Evolutionary conservation across 92 coral and sea anemone genomes (phyloP), one percentile per base, ranked within the genome.

Genomic region (Meandrina meandrites): DNA sequence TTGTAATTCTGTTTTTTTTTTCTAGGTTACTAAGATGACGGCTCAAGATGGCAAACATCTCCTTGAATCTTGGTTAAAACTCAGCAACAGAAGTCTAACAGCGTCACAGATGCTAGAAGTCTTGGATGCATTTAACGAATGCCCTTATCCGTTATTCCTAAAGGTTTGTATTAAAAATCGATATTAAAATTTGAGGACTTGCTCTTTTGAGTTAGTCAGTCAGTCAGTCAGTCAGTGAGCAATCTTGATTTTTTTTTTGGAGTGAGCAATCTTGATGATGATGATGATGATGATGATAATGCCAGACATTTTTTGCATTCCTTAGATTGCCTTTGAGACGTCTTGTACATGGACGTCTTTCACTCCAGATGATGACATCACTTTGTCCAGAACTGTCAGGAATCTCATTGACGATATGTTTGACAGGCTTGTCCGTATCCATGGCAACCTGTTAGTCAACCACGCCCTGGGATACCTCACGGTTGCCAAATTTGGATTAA

Each of bases 391-490:
- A 69, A 69, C 82, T 50, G 90, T 80, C 8, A 31, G 80, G 54
- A 64, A 54, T 28, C 89, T 66, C 86, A 90, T 78, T 68, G 89
- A 86, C 66, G 76, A 81, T 84, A 86, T 86, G 88, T 82, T 88
- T 68, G 91, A 88, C 75, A 86, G 87, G 71, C 84, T 90, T 71
- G 81, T 81, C 28, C 89, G 85, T 21, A 82, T 86, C 67, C 93
- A 90, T 75, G 93, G 93, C 36, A 86, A 90, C 84, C 14, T 80
- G 15, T 80, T 90, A 32, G 89, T 90, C 36, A 64, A 78, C n/a
- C 89, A 85, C 72, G 86, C 89, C 77, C 80, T 90, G 60, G 90
- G 88, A 47, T 90, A 90, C 81, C 82, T 90, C 24, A 86, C 93
- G 18, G 90, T 82, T 17, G 90, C 93, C 27, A 71, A 89, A 13